A percentile compares a stretch with the other conserved stretches of the same genome.
phyloP scores from a whole-genome alignment of 2,888 invertebrate species.

The Scaptomyza polygonia region DNA sequence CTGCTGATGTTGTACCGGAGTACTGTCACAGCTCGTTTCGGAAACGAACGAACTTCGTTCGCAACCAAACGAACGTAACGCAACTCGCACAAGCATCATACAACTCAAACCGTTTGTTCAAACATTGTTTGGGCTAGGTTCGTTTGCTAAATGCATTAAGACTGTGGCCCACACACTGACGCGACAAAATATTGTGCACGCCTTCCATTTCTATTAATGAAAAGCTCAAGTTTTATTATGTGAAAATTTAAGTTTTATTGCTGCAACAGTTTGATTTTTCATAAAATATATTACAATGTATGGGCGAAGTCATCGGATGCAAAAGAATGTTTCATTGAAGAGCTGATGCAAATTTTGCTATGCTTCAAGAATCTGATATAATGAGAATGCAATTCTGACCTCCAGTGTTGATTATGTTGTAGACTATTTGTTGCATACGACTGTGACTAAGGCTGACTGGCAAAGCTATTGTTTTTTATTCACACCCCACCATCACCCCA shows the following conservation, averaged over 20 bases:
- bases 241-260: not conserved
- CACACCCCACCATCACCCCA: too few species aligned
- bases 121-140: not conserved
- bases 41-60: slow-evolving; percentile 1
- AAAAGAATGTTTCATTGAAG: not conserved
- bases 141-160: not conserved
- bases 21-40: slow-evolving; percentile 12
- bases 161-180: slow-evolving; percentile 24
- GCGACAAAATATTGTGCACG: slow-evolving; percentile 40
- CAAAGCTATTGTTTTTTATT: slow-evolving; percentile 28
- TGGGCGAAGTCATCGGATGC: too few species aligned
- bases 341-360: not conserved
- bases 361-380: not conserved
- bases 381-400: slow-evolving; percentile 5
- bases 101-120: slow-evolving; percentile 11
- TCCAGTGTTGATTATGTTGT: slow-evolving; percentile 28
- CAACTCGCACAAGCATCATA: slow-evolving; percentile 9
- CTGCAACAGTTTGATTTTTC: not conserved
- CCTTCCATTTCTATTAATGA: not conserved
- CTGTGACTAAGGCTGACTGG: slow-evolving; percentile 34
- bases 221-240: not conserved
- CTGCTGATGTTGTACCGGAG: slow-evolving; percentile 36
- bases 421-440: slow-evolving; percentile 36
- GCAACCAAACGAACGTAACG: slow-evolving; percentile 16
- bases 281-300: too few species aligned